These are phyloP conservation scores for Latrodectus geometricus DNA, from an alignment of 1,140 invertebrate genomes.

Conservation along the genomic window DNA sequence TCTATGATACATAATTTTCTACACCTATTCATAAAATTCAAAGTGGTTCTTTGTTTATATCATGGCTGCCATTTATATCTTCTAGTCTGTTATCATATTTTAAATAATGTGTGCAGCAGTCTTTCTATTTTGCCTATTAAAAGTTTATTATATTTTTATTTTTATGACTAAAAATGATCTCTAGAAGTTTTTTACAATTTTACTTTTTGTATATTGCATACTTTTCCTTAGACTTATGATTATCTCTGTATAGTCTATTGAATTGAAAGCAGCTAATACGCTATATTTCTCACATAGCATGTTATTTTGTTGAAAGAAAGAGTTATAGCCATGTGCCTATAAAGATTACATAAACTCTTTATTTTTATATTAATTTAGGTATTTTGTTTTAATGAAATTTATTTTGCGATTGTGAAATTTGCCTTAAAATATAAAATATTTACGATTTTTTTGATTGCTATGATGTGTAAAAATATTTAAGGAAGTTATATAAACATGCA, in stretches of 20 bases:
- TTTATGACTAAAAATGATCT: not conserved
- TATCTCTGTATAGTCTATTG: not conserved
- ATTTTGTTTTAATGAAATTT: too few relatives aligned
- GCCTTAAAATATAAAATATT: too few relatives aligned
- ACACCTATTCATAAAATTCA: not conserved
- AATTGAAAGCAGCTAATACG: too few relatives aligned
- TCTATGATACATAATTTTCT: constrained; percentile 27
- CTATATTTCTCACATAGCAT: too few relatives aligned
- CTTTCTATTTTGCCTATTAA: not conserved
- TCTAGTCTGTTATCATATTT: constrained; percentile 14
- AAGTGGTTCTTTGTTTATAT: constrained; percentile 3
- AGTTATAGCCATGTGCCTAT: too few relatives aligned
- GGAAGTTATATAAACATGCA: too few relatives aligned
- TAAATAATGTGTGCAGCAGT: constrained; percentile 2
- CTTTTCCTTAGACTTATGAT: not conserved
- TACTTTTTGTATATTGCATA: not conserved
- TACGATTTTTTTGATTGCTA: too few relatives aligned
- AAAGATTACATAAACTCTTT: too few relatives aligned
- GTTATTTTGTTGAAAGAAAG: too few relatives aligned
- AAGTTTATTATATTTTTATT: not conserved
- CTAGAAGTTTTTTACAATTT: not conserved
- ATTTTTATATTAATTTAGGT: too few relatives aligned
- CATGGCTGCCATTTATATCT: constrained; percentile 33
- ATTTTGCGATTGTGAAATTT: too few relatives aligned
- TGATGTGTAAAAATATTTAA: too few relatives aligned